Evolutionary conservation across 2,113 vertebrate species (phyloP).

Genomic region (Poeciliopsis occidentalis): DNA sequence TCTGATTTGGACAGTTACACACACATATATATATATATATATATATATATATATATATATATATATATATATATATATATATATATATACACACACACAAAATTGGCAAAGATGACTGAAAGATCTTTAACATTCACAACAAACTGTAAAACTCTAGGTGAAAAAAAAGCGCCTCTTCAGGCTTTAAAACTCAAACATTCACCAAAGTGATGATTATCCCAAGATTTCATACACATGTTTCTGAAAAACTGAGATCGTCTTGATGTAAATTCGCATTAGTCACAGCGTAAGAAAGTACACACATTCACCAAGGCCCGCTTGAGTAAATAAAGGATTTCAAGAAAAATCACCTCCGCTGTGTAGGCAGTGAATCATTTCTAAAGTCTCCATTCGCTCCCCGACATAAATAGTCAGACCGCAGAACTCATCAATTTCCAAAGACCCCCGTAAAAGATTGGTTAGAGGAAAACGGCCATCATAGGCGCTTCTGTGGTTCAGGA

Average conservation of each 20-base stretch:
- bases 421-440: constrained; percentile 43
- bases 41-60: no score
- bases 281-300: constrained; percentile 18
- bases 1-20: no score
- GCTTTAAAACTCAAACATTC: background rate
- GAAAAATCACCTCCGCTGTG: constrained; percentile 37
- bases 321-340: constrained; percentile 39
- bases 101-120: no score
- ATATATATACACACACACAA: no score
- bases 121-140: no score
- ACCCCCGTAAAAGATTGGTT: constrained; percentile 15
- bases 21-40: no score
- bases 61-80: no score
- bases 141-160: no score
- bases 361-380: constrained; percentile 45
- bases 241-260: constrained; percentile 13
- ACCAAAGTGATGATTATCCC: constrained; percentile 15
- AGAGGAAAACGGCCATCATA: constrained; percentile 22
- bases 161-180: background rate
- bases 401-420: constrained; percentile 50
- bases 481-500: constrained; percentile 27
- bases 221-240: background rate
- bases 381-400: constrained; percentile 11
- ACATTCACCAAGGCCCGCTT: constrained; percentile 24
- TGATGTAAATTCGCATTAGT: constrained; percentile 28